Evolutionary conservation across 1,140 invertebrate genomes (phyloP), one percentile per base, ranked within the genome.

Genomic region (Bombus vancouverensis): DNA sequence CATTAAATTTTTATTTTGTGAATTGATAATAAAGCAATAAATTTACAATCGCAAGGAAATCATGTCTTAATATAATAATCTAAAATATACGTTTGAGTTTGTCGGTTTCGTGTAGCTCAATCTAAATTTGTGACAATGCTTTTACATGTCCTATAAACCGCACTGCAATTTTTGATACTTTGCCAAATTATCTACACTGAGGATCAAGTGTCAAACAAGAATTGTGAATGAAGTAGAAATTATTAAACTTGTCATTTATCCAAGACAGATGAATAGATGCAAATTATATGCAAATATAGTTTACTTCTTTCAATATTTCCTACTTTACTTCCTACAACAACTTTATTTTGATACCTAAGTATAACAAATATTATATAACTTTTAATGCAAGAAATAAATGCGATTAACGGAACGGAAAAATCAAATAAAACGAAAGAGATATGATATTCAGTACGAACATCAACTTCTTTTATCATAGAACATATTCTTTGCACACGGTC

Each of bases 101-200:
- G 68, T 75, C 47, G 22, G 12, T 78, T 78, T 66, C 12, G 10
- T 22, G 15, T 53, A 25, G 3, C 72, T 68, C 22, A 74, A 77
- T 84, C 70, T 87, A 85, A 80, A 83, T 71, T 84, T 59, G 82
- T 47, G n/a, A 84, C 75, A 53, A 70, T 62, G 44, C 59, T 85
- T 15, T n/a, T 42, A 47, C 47, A 79, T 25, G 39, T 74, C 28
- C 28, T 80, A 75, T 74, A 66, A 22, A 71, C 42, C 18, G 22
- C 13, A n/a, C 22, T 73, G 59, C 53, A 53, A 22, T 80, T 59
- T 70, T 62, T 71, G 83, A 81, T 71, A 47, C 76, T 62, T 42
- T 79, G 77, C 72, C 83, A 80, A 65, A 73, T 53, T 80, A 47
- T 59, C 32, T 42, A 47, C 47, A 66, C 32, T 57, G 25, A 34